Percentiles rank a stretch among this genome's conserved stretches.
phyloP scores from a whole-genome alignment of 1,140 invertebrate genomes.

The Drosophila eugracilis region DNA sequence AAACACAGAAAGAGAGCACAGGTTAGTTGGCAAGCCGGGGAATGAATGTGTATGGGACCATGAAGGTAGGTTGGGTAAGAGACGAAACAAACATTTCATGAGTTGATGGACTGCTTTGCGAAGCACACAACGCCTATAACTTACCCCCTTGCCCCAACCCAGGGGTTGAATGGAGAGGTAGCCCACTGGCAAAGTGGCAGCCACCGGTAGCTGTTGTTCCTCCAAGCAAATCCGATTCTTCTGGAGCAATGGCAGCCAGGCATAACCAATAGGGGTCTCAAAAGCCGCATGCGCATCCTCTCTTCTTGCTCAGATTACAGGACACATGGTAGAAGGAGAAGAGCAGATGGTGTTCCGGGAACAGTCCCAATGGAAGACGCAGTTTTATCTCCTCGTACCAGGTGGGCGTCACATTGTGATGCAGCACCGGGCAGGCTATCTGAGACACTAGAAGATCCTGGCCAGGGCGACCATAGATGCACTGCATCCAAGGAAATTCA shows the following conservation, averaged over 20 bases:
- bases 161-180: constrained; percentile 95
- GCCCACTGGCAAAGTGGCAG: constrained; percentile 92
- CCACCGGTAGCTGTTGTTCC: constrained; percentile 92
- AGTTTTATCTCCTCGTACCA: constrained; percentile 97
- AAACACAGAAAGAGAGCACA: constrained; percentile 53
- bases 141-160: constrained; percentile 95
- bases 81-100: constrained; percentile 47
- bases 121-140: constrained; percentile 64
- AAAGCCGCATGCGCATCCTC: constrained; percentile 88
- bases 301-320: constrained; percentile 93
- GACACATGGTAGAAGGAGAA: constrained; percentile 96
- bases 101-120: constrained; percentile 54
- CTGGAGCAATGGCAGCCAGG: constrained; percentile 94
- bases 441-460: constrained; percentile 87
- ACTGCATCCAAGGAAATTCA: constrained; percentile 85
- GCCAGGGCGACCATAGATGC: constrained; percentile 91
- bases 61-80: constrained; percentile 22
- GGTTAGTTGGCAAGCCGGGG: constrained; percentile 65
- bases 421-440: constrained; percentile 90
- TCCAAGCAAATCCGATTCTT: constrained; percentile 93
- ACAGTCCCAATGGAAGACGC: constrained; percentile 91
- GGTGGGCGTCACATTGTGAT: constrained; percentile 92
- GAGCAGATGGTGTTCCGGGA: constrained; percentile 92
- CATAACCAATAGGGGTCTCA: constrained; percentile 95
- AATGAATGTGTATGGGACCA: constrained; percentile 17